Evolutionary conservation across 1,140 invertebrate species (phyloP).

Genomic region (Dendroctonus valens): DNA sequence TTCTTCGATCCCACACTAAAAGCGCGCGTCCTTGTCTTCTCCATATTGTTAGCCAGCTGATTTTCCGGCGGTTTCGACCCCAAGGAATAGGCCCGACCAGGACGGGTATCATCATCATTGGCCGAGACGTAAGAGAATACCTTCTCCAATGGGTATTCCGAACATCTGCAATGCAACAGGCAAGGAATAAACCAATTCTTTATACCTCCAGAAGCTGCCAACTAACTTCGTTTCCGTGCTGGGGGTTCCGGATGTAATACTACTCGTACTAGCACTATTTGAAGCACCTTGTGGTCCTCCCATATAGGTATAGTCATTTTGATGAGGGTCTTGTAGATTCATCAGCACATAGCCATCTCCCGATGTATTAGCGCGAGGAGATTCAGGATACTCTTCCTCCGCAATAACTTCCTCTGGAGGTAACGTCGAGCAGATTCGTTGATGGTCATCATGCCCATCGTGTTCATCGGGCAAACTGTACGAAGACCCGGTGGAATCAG

Average conservation of each 20-base stretch:
- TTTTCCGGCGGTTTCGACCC: conserved; percentile 64
- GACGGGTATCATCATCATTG: conserved; percentile 60
- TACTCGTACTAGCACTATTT: conserved; percentile 63
- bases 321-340: conserved; percentile 37
- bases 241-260: conserved; percentile 71
- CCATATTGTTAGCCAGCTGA: conserved; percentile 34
- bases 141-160: conserved; percentile 67
- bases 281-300: conserved; percentile 51
- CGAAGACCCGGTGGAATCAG: conserved; percentile 69
- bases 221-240: conserved; percentile 55
- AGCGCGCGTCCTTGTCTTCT: conserved; percentile 59
- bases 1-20: conserved; percentile 70
- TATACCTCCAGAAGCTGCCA: neutral
- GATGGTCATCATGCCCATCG: conserved; percentile 48
- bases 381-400: conserved; percentile 47
- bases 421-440: conserved; percentile 54
- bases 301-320: conserved; percentile 40
- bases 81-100: conserved; percentile 80
- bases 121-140: conserved; percentile 61
- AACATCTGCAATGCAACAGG: conserved; percentile 49
- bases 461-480: conserved; percentile 64
- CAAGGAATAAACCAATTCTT: neutral
- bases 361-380: conserved; percentile 39
- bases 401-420: conserved; percentile 62
- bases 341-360: conserved; percentile 67